Percentiles rank a stretch among this genome's conserved stretches.
Evolutionary conservation across 1,140 invertebrate species (phyloP).

Genomic region (Sycophaga agraensis): DNA sequence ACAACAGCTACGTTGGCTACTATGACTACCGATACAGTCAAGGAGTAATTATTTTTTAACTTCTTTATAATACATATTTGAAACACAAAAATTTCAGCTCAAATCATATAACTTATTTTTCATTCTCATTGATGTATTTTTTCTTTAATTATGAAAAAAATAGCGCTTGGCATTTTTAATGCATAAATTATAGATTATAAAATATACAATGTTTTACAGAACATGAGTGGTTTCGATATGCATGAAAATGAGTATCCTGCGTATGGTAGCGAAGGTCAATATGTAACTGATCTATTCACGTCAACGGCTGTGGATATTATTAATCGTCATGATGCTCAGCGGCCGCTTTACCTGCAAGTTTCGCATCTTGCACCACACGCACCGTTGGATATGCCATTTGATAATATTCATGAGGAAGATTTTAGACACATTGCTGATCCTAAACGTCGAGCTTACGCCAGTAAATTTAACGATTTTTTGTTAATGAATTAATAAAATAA

Average conservation of each 20-base stretch:
- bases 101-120: too few relatives aligned
- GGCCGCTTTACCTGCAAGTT: conserved; percentile 70
- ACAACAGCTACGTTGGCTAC: conserved; percentile 65
- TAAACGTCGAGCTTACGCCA: conserved; percentile 68
- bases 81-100: too few relatives aligned
- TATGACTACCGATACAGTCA: conserved; percentile 63
- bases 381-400: conserved; percentile 62
- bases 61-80: too few relatives aligned
- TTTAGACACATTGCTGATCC: conserved; percentile 67
- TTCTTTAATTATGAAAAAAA: too few relatives aligned
- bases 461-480: too few relatives aligned
- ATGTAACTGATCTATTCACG: conserved; percentile 72
- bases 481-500: too few relatives aligned
- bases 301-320: conserved; percentile 65
- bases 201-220: conserved; percentile 33
- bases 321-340: conserved; percentile 58
- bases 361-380: conserved; percentile 69
- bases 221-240: conserved; percentile 61
- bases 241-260: conserved; percentile 60
- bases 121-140: too few relatives aligned
- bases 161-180: too few relatives aligned
- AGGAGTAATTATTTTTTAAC: too few relatives aligned
- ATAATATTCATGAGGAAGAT: conserved; percentile 64
- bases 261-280: conserved; percentile 64
- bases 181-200: too few relatives aligned